Base-by-base conservation (phyloP, 2,113 vertebrate species). In the Proteles cristata region DNA sequence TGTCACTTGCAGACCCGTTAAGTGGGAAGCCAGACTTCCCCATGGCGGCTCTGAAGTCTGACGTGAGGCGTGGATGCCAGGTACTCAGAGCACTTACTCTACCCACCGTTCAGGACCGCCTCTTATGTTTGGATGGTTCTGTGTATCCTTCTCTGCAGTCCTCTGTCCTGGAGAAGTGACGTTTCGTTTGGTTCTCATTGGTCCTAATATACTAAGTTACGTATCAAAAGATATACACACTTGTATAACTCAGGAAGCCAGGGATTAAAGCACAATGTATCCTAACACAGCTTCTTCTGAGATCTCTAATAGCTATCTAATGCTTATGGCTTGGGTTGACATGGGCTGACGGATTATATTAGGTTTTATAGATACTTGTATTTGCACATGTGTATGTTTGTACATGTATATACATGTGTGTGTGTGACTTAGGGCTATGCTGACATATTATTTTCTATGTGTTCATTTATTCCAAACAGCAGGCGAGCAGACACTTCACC, bases 291-390 rank as follows among this genome's bases (percentile, higher is more conserved):
- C 97, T 98, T 96, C 85, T 96, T 97, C 91, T 94, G 97, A 98
- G 96, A 97, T 97, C 96, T 98, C 73, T 98, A 90, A 95, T 96
- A 97, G 97, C 98, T 98, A 97, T 89, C 98, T 98, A 98, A 98
- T 97, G 97, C 93, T 98, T 97, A 84, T 96, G 95, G 90, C 77
- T 96, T 98, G 94, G 93, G 93, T 97, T 97, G 97, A 97, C 61
- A 85, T 61, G 73, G 84, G 79, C 96, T 97, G 94, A 95, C 96
- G 94, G 90, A 94, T 98, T 98, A 88, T 97, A 90, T 88, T 4
- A 10, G 79, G 95, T 39, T 86, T 96, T 98, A 97, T 93, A 97
- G 85, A 80, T 79, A 68, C 43, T 97, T 90, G 61, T 80, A 14
- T 88, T 82, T 82, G 55, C 73, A n/a, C 89, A 85, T 81, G 31